Evolutionary conservation across 1,140 invertebrate species (phyloP), one percentile per base, ranked within the genome.

Genomic region (Triops cancriformis): DNA sequence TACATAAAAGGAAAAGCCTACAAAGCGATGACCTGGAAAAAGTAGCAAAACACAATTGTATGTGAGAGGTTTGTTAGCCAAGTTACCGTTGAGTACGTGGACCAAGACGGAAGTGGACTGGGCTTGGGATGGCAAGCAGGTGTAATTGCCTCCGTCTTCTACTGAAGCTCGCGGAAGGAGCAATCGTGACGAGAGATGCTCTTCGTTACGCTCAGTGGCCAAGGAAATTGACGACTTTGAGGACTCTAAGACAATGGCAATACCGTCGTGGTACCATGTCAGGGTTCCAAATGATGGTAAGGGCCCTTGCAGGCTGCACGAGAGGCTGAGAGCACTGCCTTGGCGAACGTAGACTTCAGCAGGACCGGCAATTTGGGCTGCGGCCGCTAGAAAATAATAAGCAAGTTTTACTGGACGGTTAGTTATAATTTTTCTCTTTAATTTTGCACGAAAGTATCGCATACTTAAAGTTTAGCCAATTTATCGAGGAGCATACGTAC

Each of bases 171-270:
- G 92, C 12, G 93, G 94, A 80, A 97, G 90, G 82, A 95, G 89
- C 79, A 97, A 87, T 83, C 93, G 93, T 84, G 93, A 95, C 72
- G 93, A 94, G 42, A 94, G 95, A n/a, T 93, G 92, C 9, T 90
- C 88, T 81, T 94, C 93, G 4, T 93, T 94, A 86, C 95, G 95
- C 85, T 96, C 94, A 1, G 94, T 96, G 85, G 96, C 93, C 81
- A 97, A 87, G 83, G 91, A 93, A 82, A 97, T 18, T 31, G 72
- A 73, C 14, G 26, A 42, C 12, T 73, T 31, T 12, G 77, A 72
- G 10, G 72, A 43, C 72, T 78, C 77, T 9, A 78, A 27, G 7
- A 43, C 28, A 42, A 78, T 73, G 14, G 42, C 23, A 45, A 74
- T 72, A 42, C 72, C 77, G n/a, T 78, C 77, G 73, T 43, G 77